Conservation (phyloP, 1,140 invertebrate genomes). For the Ceratosolen solmsi region DNA sequence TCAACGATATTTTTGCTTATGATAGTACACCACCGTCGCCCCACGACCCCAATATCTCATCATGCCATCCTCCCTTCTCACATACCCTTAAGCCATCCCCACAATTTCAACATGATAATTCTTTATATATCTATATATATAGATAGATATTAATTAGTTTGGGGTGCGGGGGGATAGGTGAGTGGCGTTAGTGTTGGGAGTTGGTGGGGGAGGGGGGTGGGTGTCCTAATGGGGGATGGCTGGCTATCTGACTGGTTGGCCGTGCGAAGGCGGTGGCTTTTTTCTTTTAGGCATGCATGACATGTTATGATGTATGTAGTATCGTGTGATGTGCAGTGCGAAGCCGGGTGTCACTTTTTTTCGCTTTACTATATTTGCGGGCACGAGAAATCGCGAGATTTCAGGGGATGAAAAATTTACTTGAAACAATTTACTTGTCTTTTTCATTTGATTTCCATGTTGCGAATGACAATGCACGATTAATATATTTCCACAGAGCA, state of each 20-base stretch:
- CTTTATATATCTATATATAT: no score
- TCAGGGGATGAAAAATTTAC: no score
- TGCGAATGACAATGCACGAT: no score
- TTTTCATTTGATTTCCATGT: no score
- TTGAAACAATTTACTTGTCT: not conserved
- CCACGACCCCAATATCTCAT: no score
- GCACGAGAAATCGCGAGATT: not conserved
- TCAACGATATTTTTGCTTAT: constrained; percentile 47
- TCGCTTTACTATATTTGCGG: not conserved
- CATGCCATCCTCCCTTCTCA: no score
- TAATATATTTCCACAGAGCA: no score
- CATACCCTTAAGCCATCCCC: no score
- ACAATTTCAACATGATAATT: no score
- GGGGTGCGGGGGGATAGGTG: not conserved
- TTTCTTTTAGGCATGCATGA: constrained; percentile 21
- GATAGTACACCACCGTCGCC: no score
- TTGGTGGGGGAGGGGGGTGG: not conserved
- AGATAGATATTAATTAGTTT: no score
- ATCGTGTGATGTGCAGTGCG: not conserved
- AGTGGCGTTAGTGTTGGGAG: not conserved
- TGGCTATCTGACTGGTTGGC: not conserved
- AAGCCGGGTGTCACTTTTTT: not conserved
- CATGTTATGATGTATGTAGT: not conserved
- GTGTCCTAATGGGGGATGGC: not conserved
- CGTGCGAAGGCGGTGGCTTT: not conserved